Evolutionary conservation across 2,113 vertebrate species (phyloP).

Genomic region (Cinclus cinclus): DNA sequence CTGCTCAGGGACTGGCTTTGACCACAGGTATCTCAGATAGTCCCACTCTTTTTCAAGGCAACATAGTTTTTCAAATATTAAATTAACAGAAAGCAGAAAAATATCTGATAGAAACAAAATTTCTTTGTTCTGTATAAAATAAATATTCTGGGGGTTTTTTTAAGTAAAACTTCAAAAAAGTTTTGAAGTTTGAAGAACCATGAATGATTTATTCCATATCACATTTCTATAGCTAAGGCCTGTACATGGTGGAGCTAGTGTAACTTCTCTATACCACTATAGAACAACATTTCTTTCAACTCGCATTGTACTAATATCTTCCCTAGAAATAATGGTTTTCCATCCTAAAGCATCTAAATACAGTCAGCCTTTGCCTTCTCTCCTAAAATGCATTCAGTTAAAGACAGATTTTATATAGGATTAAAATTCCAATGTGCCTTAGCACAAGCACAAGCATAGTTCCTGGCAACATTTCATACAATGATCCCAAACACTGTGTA

Average conservation of each 20-base stretch:
- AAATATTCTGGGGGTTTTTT: not conserved
- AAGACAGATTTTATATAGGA: not conserved
- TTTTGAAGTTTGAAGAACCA: not conserved
- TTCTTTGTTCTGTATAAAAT: not conserved
- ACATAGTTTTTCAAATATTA: not conserved
- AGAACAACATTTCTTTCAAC: not conserved
- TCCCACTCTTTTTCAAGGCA: not conserved
- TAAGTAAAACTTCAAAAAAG: not conserved
- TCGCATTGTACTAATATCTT: not conserved
- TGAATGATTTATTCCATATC: not conserved
- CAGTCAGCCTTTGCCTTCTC: not conserved
- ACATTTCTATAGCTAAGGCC: not conserved
- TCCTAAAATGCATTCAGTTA: not conserved
- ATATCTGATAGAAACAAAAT: not conserved
- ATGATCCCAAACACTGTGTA: not conserved
- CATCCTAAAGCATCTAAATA: not conserved
- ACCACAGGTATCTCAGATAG: not conserved
- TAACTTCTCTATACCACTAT: not conserved
- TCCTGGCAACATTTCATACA: not conserved
- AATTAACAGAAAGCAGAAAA: not conserved
- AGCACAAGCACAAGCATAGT: not conserved
- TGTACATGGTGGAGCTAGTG: not conserved
- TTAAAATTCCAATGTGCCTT: not conserved
- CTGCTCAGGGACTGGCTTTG: not conserved
- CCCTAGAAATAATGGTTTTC: not conserved